Conservation (phyloP, 35 echinoderm and acorn worm species). For the Lytechinus pictus region DNA sequence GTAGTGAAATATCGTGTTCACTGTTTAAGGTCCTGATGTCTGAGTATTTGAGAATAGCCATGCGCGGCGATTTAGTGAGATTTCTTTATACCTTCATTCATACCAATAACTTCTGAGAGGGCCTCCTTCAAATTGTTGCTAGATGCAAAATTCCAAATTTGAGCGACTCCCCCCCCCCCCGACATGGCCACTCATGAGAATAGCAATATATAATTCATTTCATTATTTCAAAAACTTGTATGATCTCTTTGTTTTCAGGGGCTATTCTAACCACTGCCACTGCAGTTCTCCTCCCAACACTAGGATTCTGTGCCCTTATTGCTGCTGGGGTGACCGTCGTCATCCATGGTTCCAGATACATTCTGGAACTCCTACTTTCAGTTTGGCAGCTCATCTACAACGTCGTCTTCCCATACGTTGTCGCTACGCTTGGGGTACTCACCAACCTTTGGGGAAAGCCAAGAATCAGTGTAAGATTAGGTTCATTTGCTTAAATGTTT, state of each 20-base stretch:
- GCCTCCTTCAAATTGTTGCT: no score
- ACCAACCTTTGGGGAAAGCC: neutral
- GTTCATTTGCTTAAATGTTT: neutral
- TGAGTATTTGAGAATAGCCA: no score
- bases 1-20: no score
- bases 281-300: neutral
- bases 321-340: neutral
- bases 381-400: neutral
- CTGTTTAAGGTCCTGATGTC: no score
- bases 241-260: neutral
- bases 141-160: neutral
- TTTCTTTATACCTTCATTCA: no score
- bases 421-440: neutral
- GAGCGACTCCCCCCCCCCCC: neutral
- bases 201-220: neutral
- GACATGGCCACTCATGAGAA: neutral
- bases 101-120: no score
- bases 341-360: neutral
- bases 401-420: neutral
- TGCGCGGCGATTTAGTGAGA: no score
- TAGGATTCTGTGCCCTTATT: neutral
- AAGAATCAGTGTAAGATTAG: neutral
- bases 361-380: neutral
- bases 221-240: neutral
- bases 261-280: neutral